phyloP scores from a whole-genome alignment of 2,797 vertebrate genomes.

The Ctenosaura bakeri region DNA sequence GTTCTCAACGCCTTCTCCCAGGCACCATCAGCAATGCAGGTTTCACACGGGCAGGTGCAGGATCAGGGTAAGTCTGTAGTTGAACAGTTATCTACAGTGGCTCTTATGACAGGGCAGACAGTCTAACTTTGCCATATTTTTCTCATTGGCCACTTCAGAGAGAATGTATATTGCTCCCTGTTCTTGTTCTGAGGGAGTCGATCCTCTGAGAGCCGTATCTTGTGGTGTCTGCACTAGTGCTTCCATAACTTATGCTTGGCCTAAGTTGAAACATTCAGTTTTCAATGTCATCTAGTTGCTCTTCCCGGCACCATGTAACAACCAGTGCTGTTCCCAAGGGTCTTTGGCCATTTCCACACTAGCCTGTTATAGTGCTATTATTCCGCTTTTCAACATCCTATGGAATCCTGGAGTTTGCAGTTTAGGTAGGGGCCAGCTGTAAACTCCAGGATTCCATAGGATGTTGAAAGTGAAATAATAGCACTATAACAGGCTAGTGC shows the following conservation, averaged over 20 bases:
- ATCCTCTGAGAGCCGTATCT: no score
- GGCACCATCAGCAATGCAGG: constrained; percentile 93
- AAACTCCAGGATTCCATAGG: no score
- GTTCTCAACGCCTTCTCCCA: constrained; percentile 98
- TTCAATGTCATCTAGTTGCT: not conserved
- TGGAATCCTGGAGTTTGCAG: no score
- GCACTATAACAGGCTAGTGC: no score
- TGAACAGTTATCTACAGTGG: no score
- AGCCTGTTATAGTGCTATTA: no score
- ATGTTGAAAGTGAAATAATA: no score
- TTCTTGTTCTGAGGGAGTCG: not conserved
- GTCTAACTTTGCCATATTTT: not conserved
- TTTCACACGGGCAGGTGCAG: constrained; percentile 92
- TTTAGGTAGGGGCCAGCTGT: no score
- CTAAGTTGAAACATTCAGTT: not conserved
- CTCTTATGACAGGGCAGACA: not conserved
- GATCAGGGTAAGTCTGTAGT: constrained; percentile 87
- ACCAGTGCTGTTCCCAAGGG: not conserved
- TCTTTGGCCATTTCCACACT: not conserved
- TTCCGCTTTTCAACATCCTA: no score
- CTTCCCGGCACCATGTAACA: not conserved
- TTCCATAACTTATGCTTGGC: not conserved
- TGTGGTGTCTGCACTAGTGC: not conserved
- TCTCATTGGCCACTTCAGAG: not conserved
- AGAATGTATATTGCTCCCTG: not conserved